These are phyloP conservation scores for Oreotragus oreotragus DNA, from an alignment of 2,113 vertebrate species.

Conservation along the genomic window DNA sequence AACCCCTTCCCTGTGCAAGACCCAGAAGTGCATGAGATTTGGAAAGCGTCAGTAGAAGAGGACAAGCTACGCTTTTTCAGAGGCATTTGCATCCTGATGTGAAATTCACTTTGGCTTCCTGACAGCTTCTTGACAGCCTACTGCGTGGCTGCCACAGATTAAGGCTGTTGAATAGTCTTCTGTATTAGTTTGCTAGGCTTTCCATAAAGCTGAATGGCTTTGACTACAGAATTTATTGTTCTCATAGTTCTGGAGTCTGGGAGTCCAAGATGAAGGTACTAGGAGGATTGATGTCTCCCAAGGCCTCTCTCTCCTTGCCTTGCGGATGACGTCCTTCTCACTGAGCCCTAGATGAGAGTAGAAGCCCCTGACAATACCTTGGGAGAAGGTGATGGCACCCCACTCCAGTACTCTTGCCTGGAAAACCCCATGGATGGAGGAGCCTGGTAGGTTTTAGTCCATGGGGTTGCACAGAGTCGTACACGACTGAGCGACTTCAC, in stretches of 20 bases:
- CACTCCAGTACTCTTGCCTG: no score
- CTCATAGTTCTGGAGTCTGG: not conserved
- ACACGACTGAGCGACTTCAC: no score
- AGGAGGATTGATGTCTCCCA: not conserved
- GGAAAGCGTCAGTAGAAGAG: not conserved
- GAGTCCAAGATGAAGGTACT: not conserved
- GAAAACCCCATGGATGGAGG: no score
- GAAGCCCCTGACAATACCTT: not conserved
- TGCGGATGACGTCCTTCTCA: not conserved
- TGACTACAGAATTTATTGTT: not conserved
- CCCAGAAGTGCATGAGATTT: not conserved
- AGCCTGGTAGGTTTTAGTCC: fast-evolving
- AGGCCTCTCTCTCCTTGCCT: not conserved
- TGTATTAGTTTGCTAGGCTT: not conserved
- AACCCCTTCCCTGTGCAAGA: not conserved
- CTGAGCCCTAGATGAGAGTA: not conserved
- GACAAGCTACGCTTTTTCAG: not conserved
- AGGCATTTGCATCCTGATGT: not conserved
- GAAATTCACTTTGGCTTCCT: not conserved
- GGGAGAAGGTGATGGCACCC: no score
- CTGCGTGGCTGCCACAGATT: not conserved
- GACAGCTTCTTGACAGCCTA: not conserved
- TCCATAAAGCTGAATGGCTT: not conserved
- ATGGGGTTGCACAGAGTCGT: fast-evolving
- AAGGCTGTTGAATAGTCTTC: not conserved